A percentile compares a stretch with the other conserved stretches of the same genome.
Conservation (phyloP, 2,797 vertebrate genomes). For the Brachymystax lenok region DNA sequence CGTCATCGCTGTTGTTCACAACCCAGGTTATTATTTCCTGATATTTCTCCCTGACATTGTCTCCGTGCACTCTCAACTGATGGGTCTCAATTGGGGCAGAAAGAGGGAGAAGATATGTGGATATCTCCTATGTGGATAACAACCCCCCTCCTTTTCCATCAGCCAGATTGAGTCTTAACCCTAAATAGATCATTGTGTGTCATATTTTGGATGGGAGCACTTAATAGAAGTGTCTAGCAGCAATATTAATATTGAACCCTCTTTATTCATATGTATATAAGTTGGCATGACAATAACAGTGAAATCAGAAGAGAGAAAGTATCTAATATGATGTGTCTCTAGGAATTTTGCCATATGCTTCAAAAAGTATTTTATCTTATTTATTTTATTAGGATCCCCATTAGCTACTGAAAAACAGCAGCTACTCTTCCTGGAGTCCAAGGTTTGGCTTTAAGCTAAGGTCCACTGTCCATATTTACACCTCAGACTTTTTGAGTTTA, state of each 20-base stretch:
- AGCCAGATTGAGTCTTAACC: neutral
- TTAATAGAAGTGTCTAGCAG: neutral
- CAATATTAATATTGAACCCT: too few relatives aligned
- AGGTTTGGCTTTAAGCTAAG: neutral
- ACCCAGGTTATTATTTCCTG: slow-evolving; percentile 46
- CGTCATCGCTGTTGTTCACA: slow-evolving; percentile 43
- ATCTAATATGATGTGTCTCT: neutral
- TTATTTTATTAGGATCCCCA: too few relatives aligned
- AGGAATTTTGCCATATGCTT: neutral
- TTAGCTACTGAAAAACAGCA: neutral
- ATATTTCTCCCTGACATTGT: slow-evolving; percentile 45
- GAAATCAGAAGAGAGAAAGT: neutral
- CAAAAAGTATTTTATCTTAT: neutral
- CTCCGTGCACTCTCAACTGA: slow-evolving; percentile 15
- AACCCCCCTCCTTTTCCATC: slow-evolving; percentile 1
- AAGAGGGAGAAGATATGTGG: slow-evolving; percentile 15
- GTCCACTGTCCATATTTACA: neutral
- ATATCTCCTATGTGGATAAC: slow-evolving; percentile 4
- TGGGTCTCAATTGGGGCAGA: slow-evolving; percentile 15
- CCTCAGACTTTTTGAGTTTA: neutral
- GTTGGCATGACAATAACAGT: neutral
- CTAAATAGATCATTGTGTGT: slow-evolving; percentile 4
- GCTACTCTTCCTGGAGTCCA: neutral
- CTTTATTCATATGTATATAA: too few relatives aligned
- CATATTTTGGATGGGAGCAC: neutral